Evolutionary conservation across 2,888 invertebrate species (phyloP).

Genomic region (Ophion ventricosus): DNA sequence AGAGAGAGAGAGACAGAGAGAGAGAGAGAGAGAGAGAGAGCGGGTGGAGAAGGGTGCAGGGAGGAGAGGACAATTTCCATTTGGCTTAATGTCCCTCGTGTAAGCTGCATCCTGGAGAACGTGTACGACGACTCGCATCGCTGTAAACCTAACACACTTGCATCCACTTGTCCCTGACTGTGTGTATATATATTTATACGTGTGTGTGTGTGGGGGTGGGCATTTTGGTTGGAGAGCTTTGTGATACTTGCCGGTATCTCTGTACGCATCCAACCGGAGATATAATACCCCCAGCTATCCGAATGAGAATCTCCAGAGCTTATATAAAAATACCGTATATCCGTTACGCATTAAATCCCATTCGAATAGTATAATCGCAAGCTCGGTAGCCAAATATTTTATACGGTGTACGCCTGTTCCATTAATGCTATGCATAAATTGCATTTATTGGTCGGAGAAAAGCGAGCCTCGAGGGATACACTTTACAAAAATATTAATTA

Average conservation of each 20-base stretch:
- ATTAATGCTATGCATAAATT: conserved; percentile 1
- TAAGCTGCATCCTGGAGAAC: conserved; percentile 65
- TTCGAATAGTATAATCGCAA: conserved; percentile 11
- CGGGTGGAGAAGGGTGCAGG: conserved; percentile 16
- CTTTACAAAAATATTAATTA: not conserved
- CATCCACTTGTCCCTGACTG: not conserved
- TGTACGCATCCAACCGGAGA: conserved; percentile 9
- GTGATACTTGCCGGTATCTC: not conserved
- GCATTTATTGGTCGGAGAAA: not conserved
- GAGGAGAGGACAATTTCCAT: conserved; percentile 65
- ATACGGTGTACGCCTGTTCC: not conserved
- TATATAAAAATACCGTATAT: conserved; percentile 59
- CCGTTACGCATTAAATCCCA: conserved; percentile 39
- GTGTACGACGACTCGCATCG: conserved; percentile 55
- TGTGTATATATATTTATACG: not conserved
- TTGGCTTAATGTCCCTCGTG: conserved; percentile 68
- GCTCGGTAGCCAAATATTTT: not conserved
- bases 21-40: conserved; percentile 30
- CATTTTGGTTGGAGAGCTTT: not conserved
- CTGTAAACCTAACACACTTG: conserved; percentile 35
- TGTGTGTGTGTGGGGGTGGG: not conserved
- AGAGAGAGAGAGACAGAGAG: conserved; percentile 39
- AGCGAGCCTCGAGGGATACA: not conserved
- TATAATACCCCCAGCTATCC: conserved; percentile 47
- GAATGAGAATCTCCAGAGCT: conserved; percentile 53